phyloP scores from a whole-genome alignment of 2,888 invertebrate species.

The Silvanus unidentatus region DNA sequence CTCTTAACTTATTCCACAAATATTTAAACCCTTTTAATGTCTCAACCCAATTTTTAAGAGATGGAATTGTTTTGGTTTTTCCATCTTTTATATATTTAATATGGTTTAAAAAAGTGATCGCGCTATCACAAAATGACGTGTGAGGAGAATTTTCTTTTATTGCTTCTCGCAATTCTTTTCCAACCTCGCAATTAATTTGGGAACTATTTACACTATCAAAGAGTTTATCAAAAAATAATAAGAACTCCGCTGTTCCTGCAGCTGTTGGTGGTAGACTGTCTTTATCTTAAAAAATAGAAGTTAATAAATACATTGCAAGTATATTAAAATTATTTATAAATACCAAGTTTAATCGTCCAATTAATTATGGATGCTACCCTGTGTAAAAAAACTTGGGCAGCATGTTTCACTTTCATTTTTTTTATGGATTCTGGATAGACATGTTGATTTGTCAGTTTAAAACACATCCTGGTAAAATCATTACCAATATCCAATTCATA shows the following conservation, averaged over 20 bases:
- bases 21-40: too few relatives aligned
- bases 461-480: constrained; percentile 9
- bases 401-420: too few relatives aligned
- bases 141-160: constrained; percentile 11
- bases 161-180: constrained; percentile 10
- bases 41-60: too few relatives aligned
- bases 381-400: constrained; percentile 19
- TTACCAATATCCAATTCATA: constrained; percentile 6
- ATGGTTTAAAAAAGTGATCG: too few relatives aligned
- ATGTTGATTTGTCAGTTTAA: constrained; percentile 18
- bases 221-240: constrained; percentile 13
- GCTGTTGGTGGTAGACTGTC: constrained; percentile 7
- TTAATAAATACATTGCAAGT: background rate
- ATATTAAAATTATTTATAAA: background rate
- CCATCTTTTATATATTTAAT: too few relatives aligned
- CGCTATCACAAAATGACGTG: constrained; percentile 12
- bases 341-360: constrained; percentile 5
- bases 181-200: constrained; percentile 2
- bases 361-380: constrained; percentile 14
- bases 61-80: too few relatives aligned
- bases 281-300: background rate
- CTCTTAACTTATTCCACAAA: too few relatives aligned
- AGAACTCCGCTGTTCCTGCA: constrained; percentile 10
- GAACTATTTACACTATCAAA: constrained; percentile 15
- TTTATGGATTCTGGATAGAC: constrained; percentile 13